Conservation (phyloP, 1,140 invertebrate genomes). For the Akabosia matsudoensis region DNA sequence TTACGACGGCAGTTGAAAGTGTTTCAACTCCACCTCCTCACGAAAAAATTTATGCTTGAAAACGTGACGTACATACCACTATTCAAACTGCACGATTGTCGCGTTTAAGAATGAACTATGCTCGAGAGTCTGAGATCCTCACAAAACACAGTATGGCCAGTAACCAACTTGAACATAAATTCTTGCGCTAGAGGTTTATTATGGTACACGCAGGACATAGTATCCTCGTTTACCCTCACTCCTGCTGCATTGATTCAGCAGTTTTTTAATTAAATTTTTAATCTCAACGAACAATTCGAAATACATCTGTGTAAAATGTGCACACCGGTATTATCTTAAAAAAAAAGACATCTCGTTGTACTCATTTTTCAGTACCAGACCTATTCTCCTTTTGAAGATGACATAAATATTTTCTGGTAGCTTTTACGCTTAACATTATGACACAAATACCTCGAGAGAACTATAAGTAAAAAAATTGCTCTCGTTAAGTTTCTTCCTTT, state of each 20-base stretch:
- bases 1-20: not conserved
- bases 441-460: not conserved
- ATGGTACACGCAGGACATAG: not conserved
- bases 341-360: not conserved
- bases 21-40: not conserved
- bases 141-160: not conserved
- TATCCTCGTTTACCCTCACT: not conserved
- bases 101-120: no score
- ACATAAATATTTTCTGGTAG: not conserved
- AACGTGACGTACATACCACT: not conserved
- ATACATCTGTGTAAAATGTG: not conserved
- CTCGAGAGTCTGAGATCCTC: not conserved
- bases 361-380: not conserved
- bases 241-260: not conserved
- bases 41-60: not conserved
- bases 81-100: no score
- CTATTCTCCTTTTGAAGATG: not conserved
- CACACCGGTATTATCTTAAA: not conserved
- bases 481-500: not conserved
- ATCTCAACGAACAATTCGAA: not conserved
- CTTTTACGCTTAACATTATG: not conserved
- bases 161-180: not conserved
- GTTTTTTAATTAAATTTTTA: not conserved
- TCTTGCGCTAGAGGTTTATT: no score
- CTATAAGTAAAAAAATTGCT: conserved; percentile 8